Percentiles rank a stretch among this genome's conserved stretches.
Conservation (phyloP, 2,888 invertebrate genomes). For the Ophioninae sp. region DNA sequence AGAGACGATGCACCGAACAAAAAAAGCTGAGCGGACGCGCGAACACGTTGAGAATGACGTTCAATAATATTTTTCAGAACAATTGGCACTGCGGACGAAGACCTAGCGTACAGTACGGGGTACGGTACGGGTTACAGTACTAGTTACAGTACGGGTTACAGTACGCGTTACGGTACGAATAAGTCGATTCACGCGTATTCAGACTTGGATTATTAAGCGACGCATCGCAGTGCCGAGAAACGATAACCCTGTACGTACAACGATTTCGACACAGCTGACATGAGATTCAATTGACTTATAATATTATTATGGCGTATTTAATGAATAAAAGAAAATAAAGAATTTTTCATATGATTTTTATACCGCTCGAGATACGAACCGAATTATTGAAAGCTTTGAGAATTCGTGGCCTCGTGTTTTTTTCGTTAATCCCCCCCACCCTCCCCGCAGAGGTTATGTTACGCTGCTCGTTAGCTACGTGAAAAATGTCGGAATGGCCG, state of each 20-base stretch:
- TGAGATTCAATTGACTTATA: constrained; percentile 38
- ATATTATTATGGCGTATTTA: constrained; percentile 18
- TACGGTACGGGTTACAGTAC: constrained; percentile 66
- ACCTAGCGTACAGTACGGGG: constrained; percentile 60
- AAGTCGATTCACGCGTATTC: constrained; percentile 70
- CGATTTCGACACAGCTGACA: constrained; percentile 21
- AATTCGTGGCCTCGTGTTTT: not conserved
- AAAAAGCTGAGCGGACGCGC: not conserved
- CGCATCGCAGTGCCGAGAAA: constrained; percentile 9
- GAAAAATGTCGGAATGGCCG: not conserved
- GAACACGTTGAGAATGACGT: constrained; percentile 50
- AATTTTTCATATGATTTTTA: constrained; percentile 45
- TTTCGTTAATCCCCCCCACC: not conserved
- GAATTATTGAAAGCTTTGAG: constrained; percentile 10
- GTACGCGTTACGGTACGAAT: constrained; percentile 56
- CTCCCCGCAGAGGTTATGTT: not conserved
- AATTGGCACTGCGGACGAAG: constrained; percentile 72
- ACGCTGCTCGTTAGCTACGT: not conserved
- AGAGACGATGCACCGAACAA: not conserved
- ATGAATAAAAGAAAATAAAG: constrained; percentile 36
- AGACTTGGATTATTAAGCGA: constrained; percentile 69
- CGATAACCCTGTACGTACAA: constrained; percentile 14
- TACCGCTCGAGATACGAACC: constrained; percentile 11
- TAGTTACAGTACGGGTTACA: constrained; percentile 45
- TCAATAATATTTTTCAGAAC: constrained; percentile 74